Percentiles rank a stretch among this genome's conserved stretches.
These are phyloP conservation scores for Odontomyia ornata DNA, from an alignment of 2,888 invertebrate species.

Conservation along the genomic window DNA sequence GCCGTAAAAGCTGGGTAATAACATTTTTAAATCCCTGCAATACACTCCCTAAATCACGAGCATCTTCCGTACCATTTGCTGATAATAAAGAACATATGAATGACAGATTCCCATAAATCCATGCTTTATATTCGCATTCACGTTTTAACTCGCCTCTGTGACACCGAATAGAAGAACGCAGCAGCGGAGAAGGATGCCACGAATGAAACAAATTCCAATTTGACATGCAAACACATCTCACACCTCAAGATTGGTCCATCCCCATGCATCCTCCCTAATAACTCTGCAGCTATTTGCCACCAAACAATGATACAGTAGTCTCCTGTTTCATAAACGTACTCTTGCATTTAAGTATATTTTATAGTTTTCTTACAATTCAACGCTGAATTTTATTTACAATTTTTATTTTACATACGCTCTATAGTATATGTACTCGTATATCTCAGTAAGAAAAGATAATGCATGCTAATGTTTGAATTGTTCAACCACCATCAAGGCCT, in stretches of 20 bases:
- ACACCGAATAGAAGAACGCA: background rate
- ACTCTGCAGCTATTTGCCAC: background rate
- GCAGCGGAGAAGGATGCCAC: background rate
- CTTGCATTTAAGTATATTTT: background rate
- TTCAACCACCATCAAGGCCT: background rate
- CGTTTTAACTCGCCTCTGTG: background rate
- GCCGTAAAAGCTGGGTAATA: background rate
- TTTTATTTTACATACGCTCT: too few relatives aligned
- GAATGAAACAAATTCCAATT: background rate
- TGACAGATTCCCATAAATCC: constrained; percentile 7
- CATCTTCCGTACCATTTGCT: background rate
- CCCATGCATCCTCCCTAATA: background rate
- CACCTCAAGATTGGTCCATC: background rate
- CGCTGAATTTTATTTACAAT: background rate
- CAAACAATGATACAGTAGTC: background rate
- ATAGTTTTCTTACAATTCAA: background rate
- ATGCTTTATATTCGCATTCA: constrained; percentile 7
- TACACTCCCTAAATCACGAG: background rate
- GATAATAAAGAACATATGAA: constrained; percentile 2
- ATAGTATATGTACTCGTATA: background rate
- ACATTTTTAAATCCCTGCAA: background rate
- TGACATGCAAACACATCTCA: background rate
- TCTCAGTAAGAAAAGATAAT: background rate
- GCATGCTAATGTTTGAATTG: constrained; percentile 15
- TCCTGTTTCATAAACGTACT: background rate